A percentile compares a stretch with the other conserved stretches of the same genome.
Conservation (phyloP, 2,888 invertebrate species). For the Orthosia gothica region DNA sequence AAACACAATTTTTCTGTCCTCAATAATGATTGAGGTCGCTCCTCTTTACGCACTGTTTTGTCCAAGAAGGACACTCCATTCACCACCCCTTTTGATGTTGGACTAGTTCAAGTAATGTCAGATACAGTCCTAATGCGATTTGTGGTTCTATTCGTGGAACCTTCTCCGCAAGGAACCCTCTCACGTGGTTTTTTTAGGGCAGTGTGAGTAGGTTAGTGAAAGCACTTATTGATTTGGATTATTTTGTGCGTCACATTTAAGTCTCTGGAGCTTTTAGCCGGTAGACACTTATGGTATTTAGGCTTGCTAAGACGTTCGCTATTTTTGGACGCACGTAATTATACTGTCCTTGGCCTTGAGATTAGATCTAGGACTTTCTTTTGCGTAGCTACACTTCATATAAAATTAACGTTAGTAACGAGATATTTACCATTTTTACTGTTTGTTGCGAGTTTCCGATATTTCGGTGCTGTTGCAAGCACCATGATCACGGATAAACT, state of each 20-base stretch:
- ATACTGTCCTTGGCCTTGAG: neutral
- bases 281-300: constrained; percentile 14
- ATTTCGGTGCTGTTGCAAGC: too few relatives aligned
- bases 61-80: constrained; percentile 55
- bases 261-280: constrained; percentile 7
- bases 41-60: constrained; percentile 54
- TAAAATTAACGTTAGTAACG: too few relatives aligned
- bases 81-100: constrained; percentile 65
- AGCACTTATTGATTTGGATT: constrained; percentile 33
- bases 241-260: constrained; percentile 32
- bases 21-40: constrained; percentile 65
- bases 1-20: constrained; percentile 47
- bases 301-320: neutral
- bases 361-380: neutral
- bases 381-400: too few relatives aligned
- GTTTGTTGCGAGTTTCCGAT: too few relatives aligned
- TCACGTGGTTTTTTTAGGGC: constrained; percentile 37
- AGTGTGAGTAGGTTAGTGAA: constrained; percentile 31
- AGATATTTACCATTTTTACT: too few relatives aligned
- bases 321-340: neutral
- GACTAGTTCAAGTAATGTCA: constrained; percentile 54
- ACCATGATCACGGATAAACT: too few relatives aligned
- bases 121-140: constrained; percentile 57
- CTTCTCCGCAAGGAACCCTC: neutral
- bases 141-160: constrained; percentile 14